Percentiles rank a stretch among this genome's conserved stretches.
These are phyloP conservation scores for Polyploca ridens DNA, from an alignment of 2,888 invertebrate species.

Conservation along the genomic window DNA sequence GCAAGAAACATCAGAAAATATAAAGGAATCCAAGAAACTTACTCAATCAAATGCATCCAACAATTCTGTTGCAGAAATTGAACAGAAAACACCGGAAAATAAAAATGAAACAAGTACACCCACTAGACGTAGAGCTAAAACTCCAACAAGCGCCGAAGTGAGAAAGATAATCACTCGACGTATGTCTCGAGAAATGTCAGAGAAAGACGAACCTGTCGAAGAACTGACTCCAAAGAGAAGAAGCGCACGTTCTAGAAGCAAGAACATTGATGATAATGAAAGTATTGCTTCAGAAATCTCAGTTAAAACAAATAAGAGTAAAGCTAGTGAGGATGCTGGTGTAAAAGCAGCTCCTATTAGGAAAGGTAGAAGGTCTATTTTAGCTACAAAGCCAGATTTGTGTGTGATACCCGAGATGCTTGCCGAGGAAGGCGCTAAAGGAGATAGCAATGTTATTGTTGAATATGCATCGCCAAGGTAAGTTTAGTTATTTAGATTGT, in stretches of 20 bases:
- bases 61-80: slow-evolving; percentile 14
- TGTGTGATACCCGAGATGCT: slow-evolving; percentile 76
- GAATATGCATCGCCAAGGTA: slow-evolving; percentile 71
- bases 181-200: slow-evolving; percentile 67
- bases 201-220: slow-evolving; percentile 58
- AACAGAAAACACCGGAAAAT: slow-evolving; percentile 21
- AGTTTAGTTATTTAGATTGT: slow-evolving; percentile 25
- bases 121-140: slow-evolving; percentile 53
- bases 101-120: slow-evolving; percentile 32
- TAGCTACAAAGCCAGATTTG: slow-evolving; percentile 67
- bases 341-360: slow-evolving; percentile 40
- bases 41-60: neutral
- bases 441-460: slow-evolving; percentile 41
- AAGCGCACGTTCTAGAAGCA: slow-evolving; percentile 49
- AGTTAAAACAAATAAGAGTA: slow-evolving; percentile 54
- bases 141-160: slow-evolving; percentile 63
- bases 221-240: slow-evolving; percentile 65
- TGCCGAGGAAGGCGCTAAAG: slow-evolving; percentile 51
- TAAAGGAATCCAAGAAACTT: slow-evolving; percentile 9
- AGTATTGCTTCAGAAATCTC: slow-evolving; percentile 68
- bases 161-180: slow-evolving; percentile 70
- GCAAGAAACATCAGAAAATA: slow-evolving; percentile 49
- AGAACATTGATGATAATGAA: slow-evolving; percentile 63
- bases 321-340: slow-evolving; percentile 50
- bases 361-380: slow-evolving; percentile 62